Conservation (phyloP, 2,888 invertebrate species). For the Drosophila heteroneura region DNA sequence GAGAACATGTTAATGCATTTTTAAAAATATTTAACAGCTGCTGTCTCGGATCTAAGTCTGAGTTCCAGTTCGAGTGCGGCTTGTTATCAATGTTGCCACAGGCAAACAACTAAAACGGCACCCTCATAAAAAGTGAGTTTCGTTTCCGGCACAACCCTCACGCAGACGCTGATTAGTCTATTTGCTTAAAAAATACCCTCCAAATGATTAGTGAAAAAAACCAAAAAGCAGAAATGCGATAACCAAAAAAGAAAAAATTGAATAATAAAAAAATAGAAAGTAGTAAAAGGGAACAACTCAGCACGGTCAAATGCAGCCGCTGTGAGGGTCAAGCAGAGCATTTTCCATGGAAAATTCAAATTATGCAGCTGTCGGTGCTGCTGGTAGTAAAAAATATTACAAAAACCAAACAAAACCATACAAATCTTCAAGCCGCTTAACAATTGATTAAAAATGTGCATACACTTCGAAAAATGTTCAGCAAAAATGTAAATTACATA, state of each 20-base stretch:
- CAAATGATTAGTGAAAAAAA: conserved; percentile 52
- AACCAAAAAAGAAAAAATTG: conserved; percentile 33
- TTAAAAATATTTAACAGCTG: conserved; percentile 32
- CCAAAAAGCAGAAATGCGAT: conserved; percentile 46
- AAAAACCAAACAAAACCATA: conserved; percentile 14
- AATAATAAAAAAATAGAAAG: conserved; percentile 29
- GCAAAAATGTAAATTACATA: neutral
- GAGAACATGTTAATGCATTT: conserved; percentile 23
- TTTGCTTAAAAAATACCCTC: conserved; percentile 74
- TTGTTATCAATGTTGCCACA: conserved; percentile 25
- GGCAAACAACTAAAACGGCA: conserved; percentile 42
- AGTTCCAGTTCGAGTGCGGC: conserved; percentile 14
- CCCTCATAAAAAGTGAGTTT: conserved; percentile 66
- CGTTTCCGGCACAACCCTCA: conserved; percentile 67
- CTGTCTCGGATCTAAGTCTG: conserved; percentile 28
- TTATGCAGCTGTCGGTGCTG: conserved; percentile 64
- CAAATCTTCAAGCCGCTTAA: conserved; percentile 26
- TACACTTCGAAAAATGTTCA: conserved; percentile 30
- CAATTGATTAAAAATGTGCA: conserved; percentile 57
- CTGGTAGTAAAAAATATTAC: conserved; percentile 48
- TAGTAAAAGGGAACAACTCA: conserved; percentile 39
- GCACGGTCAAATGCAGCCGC: conserved; percentile 64
- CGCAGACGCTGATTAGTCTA: conserved; percentile 70
- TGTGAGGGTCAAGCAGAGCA: conserved; percentile 70
- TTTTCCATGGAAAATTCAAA: conserved; percentile 62